Conservation (phyloP, 2,888 invertebrate species). For the Carterocephalus palaemon region DNA sequence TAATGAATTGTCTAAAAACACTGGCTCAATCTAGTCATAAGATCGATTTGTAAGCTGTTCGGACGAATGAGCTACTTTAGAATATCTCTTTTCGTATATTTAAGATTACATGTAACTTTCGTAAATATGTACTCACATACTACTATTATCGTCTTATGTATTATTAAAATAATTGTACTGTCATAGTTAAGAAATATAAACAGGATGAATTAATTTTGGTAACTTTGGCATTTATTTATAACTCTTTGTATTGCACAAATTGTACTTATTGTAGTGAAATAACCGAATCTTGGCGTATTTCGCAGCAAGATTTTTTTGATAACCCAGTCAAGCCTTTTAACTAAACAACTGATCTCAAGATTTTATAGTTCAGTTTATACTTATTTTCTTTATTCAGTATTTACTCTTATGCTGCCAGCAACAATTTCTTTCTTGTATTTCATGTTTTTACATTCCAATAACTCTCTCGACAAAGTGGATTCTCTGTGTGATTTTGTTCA, state of each 20-base stretch:
- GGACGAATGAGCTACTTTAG: conserved; percentile 60
- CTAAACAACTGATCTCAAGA: conserved; percentile 70
- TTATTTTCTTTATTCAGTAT: conserved; percentile 44
- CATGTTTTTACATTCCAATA: conserved; percentile 70
- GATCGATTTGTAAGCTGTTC: conserved; percentile 72
- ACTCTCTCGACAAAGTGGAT: conserved; percentile 51
- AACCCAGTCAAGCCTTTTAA: conserved; percentile 52
- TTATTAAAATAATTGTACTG: conserved; percentile 50
- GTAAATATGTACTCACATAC: conserved; percentile 41
- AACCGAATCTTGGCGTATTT: conserved; percentile 45
- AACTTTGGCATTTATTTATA: conserved; percentile 67
- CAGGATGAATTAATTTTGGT: conserved; percentile 51
- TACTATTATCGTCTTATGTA: conserved; percentile 38
- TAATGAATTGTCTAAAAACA: conserved; percentile 60
- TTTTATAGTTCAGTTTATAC: conserved; percentile 50
- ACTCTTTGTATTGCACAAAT: conserved; percentile 66
- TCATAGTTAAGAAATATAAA: conserved; percentile 48
- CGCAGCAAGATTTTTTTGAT: conserved; percentile 50
- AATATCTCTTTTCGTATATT: conserved; percentile 63
- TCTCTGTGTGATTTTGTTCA: conserved; percentile 62
- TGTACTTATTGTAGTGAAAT: conserved; percentile 68
- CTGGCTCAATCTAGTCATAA: conserved; percentile 80
- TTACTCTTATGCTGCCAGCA: conserved; percentile 40
- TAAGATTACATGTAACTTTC: conserved; percentile 55
- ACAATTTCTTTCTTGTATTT: conserved; percentile 45